Conservation (phyloP, 2,113 vertebrate genomes). For the Thymallus thymallus region DNA sequence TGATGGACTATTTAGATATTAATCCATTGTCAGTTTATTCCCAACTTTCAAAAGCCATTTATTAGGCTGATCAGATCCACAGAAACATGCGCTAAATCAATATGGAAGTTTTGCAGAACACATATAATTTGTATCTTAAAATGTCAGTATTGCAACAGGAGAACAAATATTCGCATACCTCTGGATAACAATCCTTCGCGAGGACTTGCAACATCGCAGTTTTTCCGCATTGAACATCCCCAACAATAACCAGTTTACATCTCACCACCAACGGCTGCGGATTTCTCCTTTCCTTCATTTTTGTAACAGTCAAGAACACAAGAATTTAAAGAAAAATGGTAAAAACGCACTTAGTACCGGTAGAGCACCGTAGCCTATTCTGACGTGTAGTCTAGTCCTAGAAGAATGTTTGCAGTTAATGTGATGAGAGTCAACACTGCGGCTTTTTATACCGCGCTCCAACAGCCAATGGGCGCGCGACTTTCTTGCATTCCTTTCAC, state of each 20-base stretch:
- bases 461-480: conserved; percentile 68
- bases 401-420: conserved; percentile 58
- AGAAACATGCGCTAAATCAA: background rate
- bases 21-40: background rate
- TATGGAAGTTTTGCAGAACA: background rate
- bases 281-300: conserved; percentile 87
- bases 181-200: conserved; percentile 94
- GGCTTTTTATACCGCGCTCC: conserved; percentile 61
- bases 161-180: conserved; percentile 74
- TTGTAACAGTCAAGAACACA: conserved; percentile 44
- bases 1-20: too few species aligned
- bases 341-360: background rate
- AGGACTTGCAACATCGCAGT: conserved; percentile 96
- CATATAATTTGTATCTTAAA: background rate
- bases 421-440: conserved; percentile 61
- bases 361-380: background rate
- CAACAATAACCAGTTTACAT: conserved; percentile 94
- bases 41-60: background rate
- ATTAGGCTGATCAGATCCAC: background rate
- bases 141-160: conserved; percentile 2
- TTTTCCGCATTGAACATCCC: conserved; percentile 95
- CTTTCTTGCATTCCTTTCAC: conserved; percentile 20
- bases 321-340: conserved; percentile 21
- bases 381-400: background rate
- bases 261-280: conserved; percentile 85